Base-by-base conservation (phyloP, 2,888 invertebrate genomes). In the Cenopis cana region DNA sequence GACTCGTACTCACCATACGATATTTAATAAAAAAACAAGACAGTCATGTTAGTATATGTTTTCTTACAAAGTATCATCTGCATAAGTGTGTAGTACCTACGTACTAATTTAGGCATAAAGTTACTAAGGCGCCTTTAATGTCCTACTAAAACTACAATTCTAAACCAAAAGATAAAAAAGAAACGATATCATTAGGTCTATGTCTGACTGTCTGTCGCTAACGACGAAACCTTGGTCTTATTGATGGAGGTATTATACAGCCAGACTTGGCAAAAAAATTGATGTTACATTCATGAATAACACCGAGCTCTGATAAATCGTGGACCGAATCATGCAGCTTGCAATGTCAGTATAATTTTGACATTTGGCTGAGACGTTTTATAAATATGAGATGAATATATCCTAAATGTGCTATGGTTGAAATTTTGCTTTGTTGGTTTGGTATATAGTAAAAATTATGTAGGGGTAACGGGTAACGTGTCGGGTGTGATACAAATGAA, bases 161-260 rank as follows among this genome's bases (percentile, higher is more conserved):
- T 2, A 54, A 52, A n/a, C 52, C 36, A 10, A 29, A 29, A 56
- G 10, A 64, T n/a, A 70, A 71, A 62, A 46, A 36, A 36, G 11
- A 24, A 72, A 66, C 61, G 73, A 74, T 74, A 60, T 76, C 24
- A 29, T 64, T 29, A 20, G 60, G 33, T 60, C 74, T 74, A 72
- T 71, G 76, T 71, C 76, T 41, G 73, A 76, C 71, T 71, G 76
- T 71, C 76, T 41, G 73, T 76, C 71, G 76, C 72, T 79, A 76
- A 74, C 76, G 74, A 69, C 73, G 71, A 72, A 74, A 77, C 81
- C 82, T 83, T 79, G 83, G 76, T 72, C 79, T 85, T 88, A 90
- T 89, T 87, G 85, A 91, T 90, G 85, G 80, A 80, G 83, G 84
- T 84, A 87, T 89, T 89, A 90, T 89, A 84, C 89, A 80, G 80